Conservation (phyloP, 2,888 invertebrate species). For the Brassicogethes aeneus region DNA sequence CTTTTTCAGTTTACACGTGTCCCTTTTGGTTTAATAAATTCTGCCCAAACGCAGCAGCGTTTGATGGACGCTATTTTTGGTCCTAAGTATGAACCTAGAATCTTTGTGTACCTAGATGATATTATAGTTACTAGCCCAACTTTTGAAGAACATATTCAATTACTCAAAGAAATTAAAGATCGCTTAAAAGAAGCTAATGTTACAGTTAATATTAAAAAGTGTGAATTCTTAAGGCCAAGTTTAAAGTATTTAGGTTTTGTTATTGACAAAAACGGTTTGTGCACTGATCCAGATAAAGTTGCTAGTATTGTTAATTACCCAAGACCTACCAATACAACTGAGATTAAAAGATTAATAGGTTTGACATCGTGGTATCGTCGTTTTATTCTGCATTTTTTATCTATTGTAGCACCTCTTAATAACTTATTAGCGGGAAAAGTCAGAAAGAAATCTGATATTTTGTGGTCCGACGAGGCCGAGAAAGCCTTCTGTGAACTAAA, state of each 20-base stretch:
- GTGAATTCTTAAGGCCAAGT: neutral
- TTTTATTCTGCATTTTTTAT: neutral
- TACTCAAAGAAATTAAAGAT: neutral
- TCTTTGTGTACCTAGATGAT: too few relatives aligned
- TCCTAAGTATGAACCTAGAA: too few relatives aligned
- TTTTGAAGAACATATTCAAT: neutral
- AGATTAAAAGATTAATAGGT: too few relatives aligned
- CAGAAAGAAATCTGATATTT: neutral
- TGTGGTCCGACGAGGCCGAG: constrained; percentile 3
- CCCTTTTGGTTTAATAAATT: too few relatives aligned
- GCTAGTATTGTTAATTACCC: neutral
- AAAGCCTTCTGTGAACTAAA: constrained; percentile 4
- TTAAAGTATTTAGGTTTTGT: neutral
- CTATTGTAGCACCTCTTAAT: neutral
- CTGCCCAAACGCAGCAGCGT: too few relatives aligned
- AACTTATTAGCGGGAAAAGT: neutral
- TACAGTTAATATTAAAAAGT: neutral
- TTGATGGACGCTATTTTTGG: too few relatives aligned
- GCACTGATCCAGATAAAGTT: neutral
- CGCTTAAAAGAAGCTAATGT: neutral
- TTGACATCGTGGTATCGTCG: neutral
- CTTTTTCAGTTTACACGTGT: too few relatives aligned
- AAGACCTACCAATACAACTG: too few relatives aligned
- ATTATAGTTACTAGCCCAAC: too few relatives aligned
- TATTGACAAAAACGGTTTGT: neutral